These are phyloP conservation scores for Tenthredo mesomela DNA, from an alignment of 2,888 invertebrate genomes.

Conservation along the genomic window DNA sequence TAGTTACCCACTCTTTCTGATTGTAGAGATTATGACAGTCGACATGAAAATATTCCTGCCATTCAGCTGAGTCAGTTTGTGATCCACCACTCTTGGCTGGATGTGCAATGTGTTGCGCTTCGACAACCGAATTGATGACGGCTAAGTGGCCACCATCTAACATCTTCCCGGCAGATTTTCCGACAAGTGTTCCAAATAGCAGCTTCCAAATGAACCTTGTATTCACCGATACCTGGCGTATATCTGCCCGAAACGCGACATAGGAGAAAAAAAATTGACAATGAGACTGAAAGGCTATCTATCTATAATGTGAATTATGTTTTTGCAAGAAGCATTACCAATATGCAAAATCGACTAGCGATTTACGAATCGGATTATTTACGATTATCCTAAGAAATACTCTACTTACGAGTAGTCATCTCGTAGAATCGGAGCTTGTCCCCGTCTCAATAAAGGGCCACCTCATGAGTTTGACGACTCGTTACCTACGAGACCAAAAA, in stretches of 20 bases:
- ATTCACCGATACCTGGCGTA: slow-evolving; percentile 15
- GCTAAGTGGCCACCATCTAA: slow-evolving; percentile 8
- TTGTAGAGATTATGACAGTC: slow-evolving; percentile 18
- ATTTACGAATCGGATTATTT: no score
- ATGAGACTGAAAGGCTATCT: no score
- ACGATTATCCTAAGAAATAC: no score
- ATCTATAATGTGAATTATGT: no score
- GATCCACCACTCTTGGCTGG: not conserved
- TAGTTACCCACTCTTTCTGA: slow-evolving; percentile 13
- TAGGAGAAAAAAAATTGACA: no score
- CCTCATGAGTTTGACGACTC: no score
- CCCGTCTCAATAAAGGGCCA: no score
- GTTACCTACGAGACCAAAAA: no score
- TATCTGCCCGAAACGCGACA: not conserved
- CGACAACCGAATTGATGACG: slow-evolving; percentile 9
- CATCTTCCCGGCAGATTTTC: not conserved
- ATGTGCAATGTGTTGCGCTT: not conserved
- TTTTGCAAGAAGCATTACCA: no score
- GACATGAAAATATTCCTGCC: not conserved
- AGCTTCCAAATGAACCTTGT: not conserved
- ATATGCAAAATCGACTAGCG: no score
- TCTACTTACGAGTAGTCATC: no score
- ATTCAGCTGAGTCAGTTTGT: not conserved
- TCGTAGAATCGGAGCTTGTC: no score
- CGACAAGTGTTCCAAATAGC: slow-evolving; percentile 1